These are phyloP conservation scores for Poecilia latipinna DNA, from an alignment of 2,113 vertebrate species.

Conservation along the genomic window DNA sequence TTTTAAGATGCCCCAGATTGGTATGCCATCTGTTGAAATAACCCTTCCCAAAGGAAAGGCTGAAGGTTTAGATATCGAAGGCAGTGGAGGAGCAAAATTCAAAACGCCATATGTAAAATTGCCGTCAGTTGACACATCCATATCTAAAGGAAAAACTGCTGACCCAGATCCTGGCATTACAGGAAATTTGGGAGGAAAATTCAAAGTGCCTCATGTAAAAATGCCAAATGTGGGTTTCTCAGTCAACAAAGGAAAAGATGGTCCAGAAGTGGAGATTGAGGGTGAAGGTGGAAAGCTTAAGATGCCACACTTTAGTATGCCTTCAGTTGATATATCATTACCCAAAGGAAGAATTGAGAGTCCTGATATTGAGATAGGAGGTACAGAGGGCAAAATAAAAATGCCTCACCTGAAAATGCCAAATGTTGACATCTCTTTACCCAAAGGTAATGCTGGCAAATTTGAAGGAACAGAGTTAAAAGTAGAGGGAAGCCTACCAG, in stretches of 20 bases:
- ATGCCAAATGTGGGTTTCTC: conserved; percentile 60
- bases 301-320: conserved; percentile 6
- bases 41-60: conserved; percentile 56
- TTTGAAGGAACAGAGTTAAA: conserved; percentile 45
- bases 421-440: conserved; percentile 21
- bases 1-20: conserved; percentile 49
- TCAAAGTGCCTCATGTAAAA: conserved; percentile 32
- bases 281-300: conserved; percentile 23
- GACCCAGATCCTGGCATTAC: conserved; percentile 24
- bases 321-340: conserved; percentile 24
- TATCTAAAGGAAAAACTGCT: conserved; percentile 41
- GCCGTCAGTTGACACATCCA: conserved; percentile 22
- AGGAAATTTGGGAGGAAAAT: conserved; percentile 18
- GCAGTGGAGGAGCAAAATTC: conserved; percentile 18
- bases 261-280: conserved; percentile 23
- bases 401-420: conserved; percentile 65
- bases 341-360: conserved; percentile 12
- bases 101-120: conserved; percentile 45
- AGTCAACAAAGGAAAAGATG: conserved; percentile 53
- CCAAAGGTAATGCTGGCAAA: conserved; percentile 36
- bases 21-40: conserved; percentile 67
- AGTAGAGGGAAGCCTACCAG: conserved; percentile 5
- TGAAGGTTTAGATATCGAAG: conserved; percentile 22
- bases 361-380: conserved; percentile 23
- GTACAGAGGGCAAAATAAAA: conserved; percentile 39